These are phyloP conservation scores for Cercopithecus hamlyni DNA, from an alignment of 2,797 vertebrate species.

Conservation along the genomic window DNA sequence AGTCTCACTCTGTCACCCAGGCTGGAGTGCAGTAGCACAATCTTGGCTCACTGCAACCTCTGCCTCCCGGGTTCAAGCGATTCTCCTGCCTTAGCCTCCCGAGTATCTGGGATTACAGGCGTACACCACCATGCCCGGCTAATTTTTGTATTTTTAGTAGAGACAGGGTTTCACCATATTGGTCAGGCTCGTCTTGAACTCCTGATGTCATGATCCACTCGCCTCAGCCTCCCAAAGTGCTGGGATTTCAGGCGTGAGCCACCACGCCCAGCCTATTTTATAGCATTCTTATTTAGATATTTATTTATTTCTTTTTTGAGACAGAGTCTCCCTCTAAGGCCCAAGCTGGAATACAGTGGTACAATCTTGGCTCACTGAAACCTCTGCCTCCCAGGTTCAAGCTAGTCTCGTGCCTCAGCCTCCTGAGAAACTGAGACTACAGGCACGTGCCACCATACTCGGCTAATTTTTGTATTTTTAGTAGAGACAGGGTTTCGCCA, in stretches of 20 bases:
- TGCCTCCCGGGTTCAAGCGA: background rate
- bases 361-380: background rate
- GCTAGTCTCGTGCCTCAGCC: background rate
- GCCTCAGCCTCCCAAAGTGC: background rate
- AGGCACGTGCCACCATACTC: background rate
- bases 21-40: background rate
- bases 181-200: background rate
- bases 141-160: background rate
- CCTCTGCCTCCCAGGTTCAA: background rate
- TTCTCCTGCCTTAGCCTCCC: background rate
- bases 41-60: background rate
- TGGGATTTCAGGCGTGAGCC: background rate
- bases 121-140: background rate
- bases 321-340: background rate
- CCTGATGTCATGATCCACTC: background rate
- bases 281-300: background rate
- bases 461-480: background rate
- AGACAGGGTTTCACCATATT: background rate
- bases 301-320: background rate
- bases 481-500: background rate
- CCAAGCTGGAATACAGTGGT: background rate
- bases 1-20: background rate
- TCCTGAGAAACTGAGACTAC: background rate
- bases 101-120: background rate
- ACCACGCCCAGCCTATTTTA: background rate